These are phyloP conservation scores for Larimichthys polyactis DNA, from an alignment of 2,113 vertebrate species.

Conservation along the genomic window DNA sequence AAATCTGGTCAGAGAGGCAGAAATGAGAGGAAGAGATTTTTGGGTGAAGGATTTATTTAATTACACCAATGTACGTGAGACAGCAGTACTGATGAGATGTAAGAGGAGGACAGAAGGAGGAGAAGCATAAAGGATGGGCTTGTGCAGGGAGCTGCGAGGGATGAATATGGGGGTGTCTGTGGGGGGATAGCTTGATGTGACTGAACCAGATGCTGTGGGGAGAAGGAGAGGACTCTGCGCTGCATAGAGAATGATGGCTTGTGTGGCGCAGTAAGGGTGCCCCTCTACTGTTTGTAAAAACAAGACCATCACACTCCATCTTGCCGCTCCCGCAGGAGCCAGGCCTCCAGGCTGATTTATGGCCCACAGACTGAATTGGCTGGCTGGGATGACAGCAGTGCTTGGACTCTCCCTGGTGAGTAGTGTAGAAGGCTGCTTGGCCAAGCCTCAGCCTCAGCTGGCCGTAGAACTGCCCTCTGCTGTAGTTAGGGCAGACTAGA, in stretches of 20 bases:
- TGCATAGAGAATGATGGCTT: slow-evolving; percentile 79
- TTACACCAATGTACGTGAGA: slow-evolving; percentile 68
- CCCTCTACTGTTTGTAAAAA: slow-evolving; percentile 88
- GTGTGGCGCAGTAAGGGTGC: slow-evolving; percentile 78
- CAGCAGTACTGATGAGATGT: slow-evolving; percentile 61
- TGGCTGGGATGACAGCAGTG: slow-evolving; percentile 82
- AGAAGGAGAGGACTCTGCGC: slow-evolving; percentile 71
- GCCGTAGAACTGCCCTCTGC: slow-evolving; percentile 63
- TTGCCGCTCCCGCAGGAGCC: slow-evolving; percentile 83
- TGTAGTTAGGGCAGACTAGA: slow-evolving; percentile 63
- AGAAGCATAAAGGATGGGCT: slow-evolving; percentile 64
- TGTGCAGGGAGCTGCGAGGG: slow-evolving; percentile 50
- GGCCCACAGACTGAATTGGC: slow-evolving; percentile 82
- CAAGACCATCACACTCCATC: slow-evolving; percentile 89
- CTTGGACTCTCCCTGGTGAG: slow-evolving; percentile 82
- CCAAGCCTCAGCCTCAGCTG: slow-evolving; percentile 71
- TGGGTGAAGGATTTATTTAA: slow-evolving; percentile 68
- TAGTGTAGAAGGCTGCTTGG: slow-evolving; percentile 68
- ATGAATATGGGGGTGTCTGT: slow-evolving; percentile 56
- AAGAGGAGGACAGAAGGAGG: slow-evolving; percentile 66
- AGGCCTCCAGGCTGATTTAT: slow-evolving; percentile 86
- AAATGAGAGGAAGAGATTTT: slow-evolving; percentile 58
- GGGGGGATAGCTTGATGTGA: slow-evolving; percentile 67
- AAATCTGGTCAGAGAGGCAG: slow-evolving; percentile 57
- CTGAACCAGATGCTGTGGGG: slow-evolving; percentile 79